Conservation (phyloP, 2,888 invertebrate genomes). For the Panzeria rudis region DNA sequence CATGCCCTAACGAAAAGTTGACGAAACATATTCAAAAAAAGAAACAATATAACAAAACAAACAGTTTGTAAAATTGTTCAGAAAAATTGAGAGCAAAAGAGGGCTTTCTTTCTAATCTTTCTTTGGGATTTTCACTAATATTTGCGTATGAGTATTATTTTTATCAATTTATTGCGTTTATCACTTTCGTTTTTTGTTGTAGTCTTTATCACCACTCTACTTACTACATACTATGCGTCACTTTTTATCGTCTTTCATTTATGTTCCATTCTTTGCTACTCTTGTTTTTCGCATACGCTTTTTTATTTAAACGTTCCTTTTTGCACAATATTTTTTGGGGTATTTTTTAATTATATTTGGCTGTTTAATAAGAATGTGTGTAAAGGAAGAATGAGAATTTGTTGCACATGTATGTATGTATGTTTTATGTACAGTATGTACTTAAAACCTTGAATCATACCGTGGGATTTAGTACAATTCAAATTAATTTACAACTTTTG, state of each 20-base stretch:
- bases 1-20: slow-evolving; percentile 67
- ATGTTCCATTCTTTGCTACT: slow-evolving; percentile 15
- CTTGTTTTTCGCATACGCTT: slow-evolving; percentile 1
- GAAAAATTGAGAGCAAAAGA: neutral
- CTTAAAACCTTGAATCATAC: slow-evolving; percentile 38
- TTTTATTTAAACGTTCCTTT: slow-evolving; percentile 10
- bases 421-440: neutral
- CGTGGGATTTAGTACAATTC: neutral
- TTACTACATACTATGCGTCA: slow-evolving; percentile 67
- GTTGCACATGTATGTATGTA: neutral
- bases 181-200: slow-evolving; percentile 67
- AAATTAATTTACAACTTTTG: no score
- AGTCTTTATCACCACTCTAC: slow-evolving; percentile 60
- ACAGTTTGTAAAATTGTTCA: slow-evolving; percentile 10
- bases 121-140: neutral
- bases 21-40: slow-evolving; percentile 36
- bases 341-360: neutral
- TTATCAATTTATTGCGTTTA: slow-evolving; percentile 61
- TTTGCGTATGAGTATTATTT: slow-evolving; percentile 32
- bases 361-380: neutral
- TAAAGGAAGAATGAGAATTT: neutral
- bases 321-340: slow-evolving; percentile 2
- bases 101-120: neutral
- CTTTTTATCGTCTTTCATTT: slow-evolving; percentile 55
- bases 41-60: slow-evolving; percentile 35